A percentile compares a stretch with the other conserved stretches of the same genome.
Evolutionary conservation across 2,113 vertebrate species (phyloP).

Genomic region (Leucoraja erinaceus): DNA sequence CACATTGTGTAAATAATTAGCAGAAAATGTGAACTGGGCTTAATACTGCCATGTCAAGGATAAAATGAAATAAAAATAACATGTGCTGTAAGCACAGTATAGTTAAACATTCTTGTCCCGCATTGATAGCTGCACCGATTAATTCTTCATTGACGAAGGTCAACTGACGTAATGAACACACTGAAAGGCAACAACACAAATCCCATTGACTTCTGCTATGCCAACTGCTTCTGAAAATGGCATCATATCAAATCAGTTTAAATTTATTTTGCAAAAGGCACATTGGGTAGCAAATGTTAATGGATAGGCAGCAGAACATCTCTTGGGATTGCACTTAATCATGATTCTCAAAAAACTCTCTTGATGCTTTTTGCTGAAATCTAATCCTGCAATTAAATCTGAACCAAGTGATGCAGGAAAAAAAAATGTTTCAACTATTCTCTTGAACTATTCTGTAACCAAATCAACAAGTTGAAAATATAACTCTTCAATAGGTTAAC

Average conservation of each 20-base stretch:
- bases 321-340: not conserved
- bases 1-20: not conserved
- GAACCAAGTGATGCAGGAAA: not conserved
- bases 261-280: not conserved
- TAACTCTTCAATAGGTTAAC: not conserved
- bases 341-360: not conserved
- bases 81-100: not conserved
- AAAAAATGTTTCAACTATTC: not conserved
- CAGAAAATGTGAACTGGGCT: not conserved
- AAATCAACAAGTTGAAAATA: not conserved
- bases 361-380: not conserved
- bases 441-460: not conserved
- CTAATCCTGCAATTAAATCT: not conserved
- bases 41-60: not conserved
- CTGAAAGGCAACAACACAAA: not conserved
- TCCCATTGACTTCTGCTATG: not conserved
- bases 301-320: not conserved
- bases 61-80: too few relatives aligned
- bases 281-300: not conserved
- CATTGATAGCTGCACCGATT: not conserved
- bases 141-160: not conserved
- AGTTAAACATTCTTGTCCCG: not conserved
- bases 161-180: not conserved
- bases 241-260: not conserved
- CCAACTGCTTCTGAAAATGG: not conserved